A percentile compares a stretch with the other conserved stretches of the same genome.
These are phyloP conservation scores for Ostrea denselamellosa DNA, from an alignment of 1,140 invertebrate genomes.

Conservation along the genomic window DNA sequence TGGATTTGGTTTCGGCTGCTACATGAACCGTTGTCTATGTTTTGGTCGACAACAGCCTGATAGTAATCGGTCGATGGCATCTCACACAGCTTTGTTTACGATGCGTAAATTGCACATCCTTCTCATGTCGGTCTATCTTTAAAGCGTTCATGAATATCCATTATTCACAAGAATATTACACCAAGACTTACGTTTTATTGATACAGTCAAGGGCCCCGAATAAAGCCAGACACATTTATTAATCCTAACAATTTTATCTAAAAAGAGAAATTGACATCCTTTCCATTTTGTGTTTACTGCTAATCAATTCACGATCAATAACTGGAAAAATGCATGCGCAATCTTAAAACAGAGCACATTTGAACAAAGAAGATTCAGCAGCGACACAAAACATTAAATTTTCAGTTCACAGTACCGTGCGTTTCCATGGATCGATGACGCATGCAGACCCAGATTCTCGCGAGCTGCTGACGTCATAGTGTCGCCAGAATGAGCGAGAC, in stretches of 20 bases:
- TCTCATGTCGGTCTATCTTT: not conserved
- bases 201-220: not conserved
- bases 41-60: slow-evolving; percentile 24
- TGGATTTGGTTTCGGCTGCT: slow-evolving; percentile 2
- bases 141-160: slow-evolving; percentile 4
- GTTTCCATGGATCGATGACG: slow-evolving; percentile 36
- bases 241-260: not conserved
- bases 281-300: slow-evolving; percentile 28
- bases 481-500: slow-evolving; percentile 24
- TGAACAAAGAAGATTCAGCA: slow-evolving; percentile 27
- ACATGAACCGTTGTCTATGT: slow-evolving; percentile 19
- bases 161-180: slow-evolving; percentile 15
- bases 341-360: slow-evolving; percentile 26
- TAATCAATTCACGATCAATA: slow-evolving; percentile 26
- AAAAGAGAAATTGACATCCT: slow-evolving; percentile 29
- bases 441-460: slow-evolving; percentile 31
- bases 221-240: not conserved
- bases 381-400: slow-evolving; percentile 37
- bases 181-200: not conserved
- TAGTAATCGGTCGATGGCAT: slow-evolving; percentile 29
- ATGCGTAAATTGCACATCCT: slow-evolving; percentile 21
- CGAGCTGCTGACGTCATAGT: slow-evolving; percentile 22
- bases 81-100: slow-evolving; percentile 23
- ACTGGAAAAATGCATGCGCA: slow-evolving; percentile 33
- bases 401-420: slow-evolving; percentile 36